These are phyloP conservation scores for Uria aalge DNA, from an alignment of 2,113 vertebrate species.

Conservation along the genomic window DNA sequence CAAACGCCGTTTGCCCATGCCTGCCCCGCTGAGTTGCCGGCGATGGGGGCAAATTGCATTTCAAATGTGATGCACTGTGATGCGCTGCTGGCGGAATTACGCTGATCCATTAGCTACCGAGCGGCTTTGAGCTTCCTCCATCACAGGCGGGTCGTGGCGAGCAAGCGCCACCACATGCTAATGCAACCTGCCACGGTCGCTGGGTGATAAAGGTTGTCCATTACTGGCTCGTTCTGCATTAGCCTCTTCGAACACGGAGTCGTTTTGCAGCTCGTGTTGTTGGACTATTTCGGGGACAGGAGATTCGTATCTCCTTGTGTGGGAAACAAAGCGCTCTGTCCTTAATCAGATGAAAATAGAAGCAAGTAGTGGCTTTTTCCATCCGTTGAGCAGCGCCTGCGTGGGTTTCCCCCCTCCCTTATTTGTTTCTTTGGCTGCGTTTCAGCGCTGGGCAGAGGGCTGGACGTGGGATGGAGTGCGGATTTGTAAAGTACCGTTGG, in stretches of 20 bases:
- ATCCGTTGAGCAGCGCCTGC: fast-evolving
- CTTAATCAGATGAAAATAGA: not conserved
- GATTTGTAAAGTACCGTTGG: not conserved
- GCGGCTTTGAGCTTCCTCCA: not conserved
- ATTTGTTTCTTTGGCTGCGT: not conserved
- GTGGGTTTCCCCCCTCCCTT: too few relatives aligned
- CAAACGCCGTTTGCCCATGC: fast-evolving
- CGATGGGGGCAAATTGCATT: not conserved
- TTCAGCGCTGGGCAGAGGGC: not conserved
- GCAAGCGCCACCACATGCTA: not conserved
- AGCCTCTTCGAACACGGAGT: fast-evolving
- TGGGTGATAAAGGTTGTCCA: not conserved
- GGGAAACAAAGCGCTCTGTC: not conserved
- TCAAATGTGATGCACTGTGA: not conserved
- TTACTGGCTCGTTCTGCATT: not conserved
- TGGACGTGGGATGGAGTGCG: not conserved
- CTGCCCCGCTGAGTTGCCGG: fast-evolving
- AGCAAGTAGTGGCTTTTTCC: not conserved
- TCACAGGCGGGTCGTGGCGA: fast-evolving
- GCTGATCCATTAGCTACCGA: not conserved
- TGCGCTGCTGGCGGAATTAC: not conserved
- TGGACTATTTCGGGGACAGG: not conserved
- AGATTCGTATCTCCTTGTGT: not conserved
- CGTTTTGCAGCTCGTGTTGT: not conserved
- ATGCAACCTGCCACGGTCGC: not conserved